Evolutionary conservation across 53 echinoderm and acorn worm species (phyloP).

Genomic region (Mesocentrotus franciscanus): DNA sequence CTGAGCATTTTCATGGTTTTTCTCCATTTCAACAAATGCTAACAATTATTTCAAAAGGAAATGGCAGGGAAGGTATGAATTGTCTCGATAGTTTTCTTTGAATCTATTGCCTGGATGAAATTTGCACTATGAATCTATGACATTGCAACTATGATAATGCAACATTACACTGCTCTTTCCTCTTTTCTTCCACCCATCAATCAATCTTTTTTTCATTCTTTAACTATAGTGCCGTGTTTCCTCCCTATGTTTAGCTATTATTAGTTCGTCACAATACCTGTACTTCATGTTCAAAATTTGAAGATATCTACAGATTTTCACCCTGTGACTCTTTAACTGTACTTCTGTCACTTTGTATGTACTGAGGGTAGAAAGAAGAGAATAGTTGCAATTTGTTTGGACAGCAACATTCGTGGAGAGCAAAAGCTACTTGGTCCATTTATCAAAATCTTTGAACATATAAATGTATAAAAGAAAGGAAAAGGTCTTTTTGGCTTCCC

Average conservation of each 20-base stretch:
- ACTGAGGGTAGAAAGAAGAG: too few species aligned
- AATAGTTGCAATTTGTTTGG: too few species aligned
- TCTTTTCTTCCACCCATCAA: not conserved
- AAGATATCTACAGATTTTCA: too few species aligned
- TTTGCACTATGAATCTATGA: not conserved
- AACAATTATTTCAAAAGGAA: conserved; percentile 49
- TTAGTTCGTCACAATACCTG: too few species aligned
- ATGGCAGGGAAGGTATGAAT: conserved; percentile 22
- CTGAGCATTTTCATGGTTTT: conserved; percentile 29
- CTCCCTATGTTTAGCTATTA: not conserved
- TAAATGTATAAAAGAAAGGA: too few species aligned
- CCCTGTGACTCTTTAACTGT: too few species aligned
- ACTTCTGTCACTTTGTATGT: too few species aligned
- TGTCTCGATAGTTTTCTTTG: not conserved
- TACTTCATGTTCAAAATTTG: too few species aligned
- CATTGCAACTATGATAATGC: not conserved
- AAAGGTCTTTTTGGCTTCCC: too few species aligned
- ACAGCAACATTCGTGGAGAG: too few species aligned
- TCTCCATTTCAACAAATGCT: conserved; percentile 38
- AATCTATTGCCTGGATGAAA: not conserved
- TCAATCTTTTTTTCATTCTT: not conserved
- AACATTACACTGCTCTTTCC: not conserved
- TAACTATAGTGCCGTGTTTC: not conserved
- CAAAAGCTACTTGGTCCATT: too few species aligned
- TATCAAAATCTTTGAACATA: too few species aligned